These are phyloP conservation scores for Heteromurus nitidus DNA, from an alignment of 2,888 invertebrate species.

Conservation along the genomic window DNA sequence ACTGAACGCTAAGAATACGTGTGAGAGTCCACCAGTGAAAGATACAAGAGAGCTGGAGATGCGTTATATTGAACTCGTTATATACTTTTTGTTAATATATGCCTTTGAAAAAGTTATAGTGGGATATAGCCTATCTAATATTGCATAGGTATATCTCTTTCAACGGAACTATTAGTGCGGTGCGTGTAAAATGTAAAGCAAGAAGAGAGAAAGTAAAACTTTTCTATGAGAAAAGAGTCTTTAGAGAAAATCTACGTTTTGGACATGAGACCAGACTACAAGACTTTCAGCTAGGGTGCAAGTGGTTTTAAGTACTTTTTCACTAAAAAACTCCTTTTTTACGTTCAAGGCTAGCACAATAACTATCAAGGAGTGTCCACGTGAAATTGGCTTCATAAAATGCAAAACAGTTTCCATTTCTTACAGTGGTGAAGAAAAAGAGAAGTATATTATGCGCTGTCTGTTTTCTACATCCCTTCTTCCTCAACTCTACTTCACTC, in stretches of 20 bases:
- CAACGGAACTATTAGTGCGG: conserved; percentile 7
- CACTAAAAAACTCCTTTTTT: conserved; percentile 39
- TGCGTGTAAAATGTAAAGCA: conserved; percentile 1
- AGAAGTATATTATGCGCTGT: neutral
- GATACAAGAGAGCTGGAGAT: too few species aligned
- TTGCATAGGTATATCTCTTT: too few species aligned
- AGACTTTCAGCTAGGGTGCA: conserved; percentile 59
- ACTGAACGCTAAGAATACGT: too few species aligned
- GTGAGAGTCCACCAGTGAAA: too few species aligned
- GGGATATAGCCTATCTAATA: too few species aligned
- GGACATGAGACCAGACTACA: conserved; percentile 44
- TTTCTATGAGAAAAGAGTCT: conserved; percentile 48
- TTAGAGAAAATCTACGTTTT: conserved; percentile 19
- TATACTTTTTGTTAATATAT: too few species aligned
- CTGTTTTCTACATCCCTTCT: neutral
- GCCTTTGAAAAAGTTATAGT: too few species aligned
- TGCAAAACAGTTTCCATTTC: conserved; percentile 71
- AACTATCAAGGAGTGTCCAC: conserved; percentile 43
- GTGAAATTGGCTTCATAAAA: conserved; percentile 72
- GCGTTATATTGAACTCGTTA: too few species aligned
- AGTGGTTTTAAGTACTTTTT: conserved; percentile 71
- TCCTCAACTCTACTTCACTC: neutral
- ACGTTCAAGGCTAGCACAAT: conserved; percentile 41
- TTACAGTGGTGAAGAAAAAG: conserved; percentile 17
- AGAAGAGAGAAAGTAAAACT: conserved; percentile 43